phyloP scores from a whole-genome alignment of 2,113 vertebrate genomes.

The Saguinus midas region DNA sequence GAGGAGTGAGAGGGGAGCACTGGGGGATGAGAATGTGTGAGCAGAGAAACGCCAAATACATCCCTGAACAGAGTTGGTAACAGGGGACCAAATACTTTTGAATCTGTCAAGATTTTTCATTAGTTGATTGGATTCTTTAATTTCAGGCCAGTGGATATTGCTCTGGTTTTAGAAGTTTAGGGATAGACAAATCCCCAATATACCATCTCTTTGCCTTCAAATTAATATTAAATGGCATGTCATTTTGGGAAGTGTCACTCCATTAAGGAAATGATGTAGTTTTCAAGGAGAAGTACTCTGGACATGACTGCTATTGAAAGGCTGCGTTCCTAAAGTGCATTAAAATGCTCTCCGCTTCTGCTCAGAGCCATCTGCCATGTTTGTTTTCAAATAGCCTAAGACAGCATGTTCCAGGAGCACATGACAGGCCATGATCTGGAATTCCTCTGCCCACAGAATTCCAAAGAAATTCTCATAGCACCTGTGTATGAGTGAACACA shows the following conservation, averaged over 20 bases:
- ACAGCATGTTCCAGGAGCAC: neutral
- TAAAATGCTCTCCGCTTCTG: neutral
- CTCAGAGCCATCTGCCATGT: neutral
- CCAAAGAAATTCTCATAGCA: constrained; percentile 31
- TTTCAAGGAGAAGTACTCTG: neutral
- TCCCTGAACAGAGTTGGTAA: neutral
- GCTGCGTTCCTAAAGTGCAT: neutral
- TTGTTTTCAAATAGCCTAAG: constrained; percentile 4
- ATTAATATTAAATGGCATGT: neutral
- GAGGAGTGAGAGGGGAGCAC: neutral
- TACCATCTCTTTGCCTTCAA: neutral
- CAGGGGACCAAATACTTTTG: neutral
- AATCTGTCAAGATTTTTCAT: neutral
- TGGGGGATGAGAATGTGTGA: neutral
- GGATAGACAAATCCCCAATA: neutral
- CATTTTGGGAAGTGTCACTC: neutral
- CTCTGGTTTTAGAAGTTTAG: neutral
- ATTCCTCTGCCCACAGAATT: neutral
- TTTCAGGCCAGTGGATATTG: neutral
- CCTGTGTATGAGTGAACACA: neutral
- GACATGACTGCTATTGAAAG: neutral
- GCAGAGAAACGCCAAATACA: neutral
- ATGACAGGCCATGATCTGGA: neutral
- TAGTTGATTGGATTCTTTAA: neutral
- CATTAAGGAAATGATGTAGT: neutral